Evolutionary conservation across 1,140 invertebrate species (phyloP).

Genomic region (Lasioglossum baleicum): DNA sequence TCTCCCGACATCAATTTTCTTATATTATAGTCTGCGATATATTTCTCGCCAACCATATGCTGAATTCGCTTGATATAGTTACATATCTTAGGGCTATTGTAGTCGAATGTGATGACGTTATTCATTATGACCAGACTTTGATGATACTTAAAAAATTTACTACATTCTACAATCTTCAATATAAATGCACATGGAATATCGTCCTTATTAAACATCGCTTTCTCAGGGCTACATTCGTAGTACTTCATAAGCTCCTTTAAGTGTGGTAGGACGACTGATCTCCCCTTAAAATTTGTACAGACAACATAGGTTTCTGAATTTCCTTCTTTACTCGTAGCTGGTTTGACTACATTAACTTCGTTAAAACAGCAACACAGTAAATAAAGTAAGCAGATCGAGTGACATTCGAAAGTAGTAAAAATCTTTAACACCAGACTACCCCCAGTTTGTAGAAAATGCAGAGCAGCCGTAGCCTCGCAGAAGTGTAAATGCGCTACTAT

Average conservation of each 20-base stretch:
- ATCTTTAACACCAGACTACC: slow-evolving; percentile 94
- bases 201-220: slow-evolving; percentile 82
- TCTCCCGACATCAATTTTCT: slow-evolving; percentile 48
- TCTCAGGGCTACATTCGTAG: slow-evolving; percentile 73
- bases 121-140: slow-evolving; percentile 84
- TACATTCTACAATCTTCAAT: slow-evolving; percentile 84
- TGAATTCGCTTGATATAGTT: slow-evolving; percentile 48
- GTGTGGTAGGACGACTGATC: slow-evolving; percentile 73
- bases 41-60: slow-evolving; percentile 62
- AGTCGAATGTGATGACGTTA: slow-evolving; percentile 82
- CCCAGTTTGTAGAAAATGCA: slow-evolving; percentile 85
- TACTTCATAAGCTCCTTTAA: slow-evolving; percentile 78
- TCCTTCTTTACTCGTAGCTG: slow-evolving; percentile 93
- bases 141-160: slow-evolving; percentile 83
- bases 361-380: slow-evolving; percentile 88
- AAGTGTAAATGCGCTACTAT: slow-evolving; percentile 88
- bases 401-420: slow-evolving; percentile 94
- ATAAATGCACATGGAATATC: slow-evolving; percentile 85
- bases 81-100: slow-evolving; percentile 9
- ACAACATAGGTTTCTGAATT: slow-evolving; percentile 96
- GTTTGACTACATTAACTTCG: slow-evolving; percentile 90
- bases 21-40: slow-evolving; percentile 63
- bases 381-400: slow-evolving; percentile 89
- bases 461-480: slow-evolving; percentile 89
- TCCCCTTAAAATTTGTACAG: slow-evolving; percentile 85